Base-by-base conservation (phyloP, 1,140 invertebrate species). In the Cepaea nemoralis region DNA sequence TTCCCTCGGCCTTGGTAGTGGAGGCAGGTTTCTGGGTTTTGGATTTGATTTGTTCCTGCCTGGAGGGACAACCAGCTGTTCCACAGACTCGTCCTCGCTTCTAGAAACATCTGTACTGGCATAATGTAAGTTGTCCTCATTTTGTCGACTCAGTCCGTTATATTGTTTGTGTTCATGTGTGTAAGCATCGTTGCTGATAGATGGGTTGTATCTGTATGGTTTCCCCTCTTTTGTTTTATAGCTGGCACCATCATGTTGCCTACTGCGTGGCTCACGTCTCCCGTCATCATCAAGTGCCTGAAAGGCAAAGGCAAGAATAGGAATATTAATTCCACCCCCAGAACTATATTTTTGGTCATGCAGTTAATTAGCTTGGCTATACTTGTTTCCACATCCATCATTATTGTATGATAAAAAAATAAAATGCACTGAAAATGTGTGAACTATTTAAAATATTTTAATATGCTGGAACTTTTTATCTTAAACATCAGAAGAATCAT, bases 231-330 rank as follows among this genome's bases (percentile, higher is more conserved):
- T 55, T 55, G 3, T 55, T 55, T 22, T 55, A 55, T 55, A 10
- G 8, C 22, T 55, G 50, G 19, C 2, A 2, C 22, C 50, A 55
- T 55, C 19, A 45, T 55, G 50, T 19, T 55, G 50, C n/a, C 19
- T 55, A 19, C n/a, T 19, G 2, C n/a, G 50, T 22, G 16, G 3
- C 50, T 55, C 50, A 8, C n/a, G 50, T 22, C 50, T 19, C 50
- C n/a, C 50, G n/a, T 55, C 19, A 2, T 22, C 50, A 10, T 55
- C 50, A 55, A 55, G 50, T 55, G 50, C 50, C 50, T 55, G 50
- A 55, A 55, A 55, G 50, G 50, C 50, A 55, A 55, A 55, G 50
- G 50, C 50, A 55, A 55, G 50, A 55, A 55, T 19, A 55, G 50
- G 50, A 1, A 55, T 2, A 55, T 55, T 55, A 55, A 55, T 55